Conservation (phyloP, 2,888 invertebrate species). For the Neuroscelio doddi region DNA sequence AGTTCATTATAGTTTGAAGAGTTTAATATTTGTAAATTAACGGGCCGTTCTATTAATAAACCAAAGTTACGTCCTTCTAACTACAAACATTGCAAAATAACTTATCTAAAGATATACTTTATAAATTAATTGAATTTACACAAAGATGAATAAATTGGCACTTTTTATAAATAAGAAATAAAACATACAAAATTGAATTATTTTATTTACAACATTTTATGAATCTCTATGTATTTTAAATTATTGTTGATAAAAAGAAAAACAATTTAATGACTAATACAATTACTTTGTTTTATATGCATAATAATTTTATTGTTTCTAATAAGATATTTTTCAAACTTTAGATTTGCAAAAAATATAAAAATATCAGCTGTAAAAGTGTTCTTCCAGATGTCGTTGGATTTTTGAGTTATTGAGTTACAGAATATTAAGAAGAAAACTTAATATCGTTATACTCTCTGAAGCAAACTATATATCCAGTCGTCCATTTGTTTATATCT, state of each 20-base stretch:
- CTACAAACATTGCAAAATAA: too few relatives aligned
- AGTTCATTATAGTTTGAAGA: neutral
- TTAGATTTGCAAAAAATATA: neutral
- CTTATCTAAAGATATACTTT: neutral
- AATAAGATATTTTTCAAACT: neutral
- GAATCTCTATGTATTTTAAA: too few relatives aligned
- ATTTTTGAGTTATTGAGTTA: neutral
- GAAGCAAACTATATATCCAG: slow-evolving; percentile 33
- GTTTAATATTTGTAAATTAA: too few relatives aligned
- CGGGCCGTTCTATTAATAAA: too few relatives aligned
- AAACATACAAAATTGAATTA: too few relatives aligned
- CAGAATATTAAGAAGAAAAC: neutral
- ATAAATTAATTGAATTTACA: neutral
- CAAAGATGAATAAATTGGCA: too few relatives aligned
- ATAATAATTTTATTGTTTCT: neutral
- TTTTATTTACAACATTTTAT: too few relatives aligned
- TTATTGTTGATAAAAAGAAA: too few relatives aligned
- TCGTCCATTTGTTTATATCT: slow-evolving; percentile 49
- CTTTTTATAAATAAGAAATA: too few relatives aligned
- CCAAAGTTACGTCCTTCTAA: too few relatives aligned
- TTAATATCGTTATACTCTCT: slow-evolving; percentile 35
- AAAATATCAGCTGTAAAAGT: neutral
- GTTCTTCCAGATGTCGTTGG: neutral
- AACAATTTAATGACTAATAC: too few relatives aligned
- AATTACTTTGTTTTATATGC: too few relatives aligned